phyloP scores from a whole-genome alignment of 2,113 vertebrate species.

The Arenaria interpres region DNA sequence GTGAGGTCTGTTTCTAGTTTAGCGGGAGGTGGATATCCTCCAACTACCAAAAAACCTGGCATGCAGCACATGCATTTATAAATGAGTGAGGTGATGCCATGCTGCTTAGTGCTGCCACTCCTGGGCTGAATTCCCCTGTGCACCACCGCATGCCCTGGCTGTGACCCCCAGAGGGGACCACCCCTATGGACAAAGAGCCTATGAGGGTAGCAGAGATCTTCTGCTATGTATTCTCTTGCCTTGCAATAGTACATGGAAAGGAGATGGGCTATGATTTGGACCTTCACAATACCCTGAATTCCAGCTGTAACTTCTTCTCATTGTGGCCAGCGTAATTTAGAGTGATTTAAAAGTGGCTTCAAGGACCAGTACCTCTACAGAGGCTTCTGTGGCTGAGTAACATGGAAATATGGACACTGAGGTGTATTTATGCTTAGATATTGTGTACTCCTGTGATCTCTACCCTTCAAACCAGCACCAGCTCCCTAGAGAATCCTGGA shows the following conservation, averaged over 20 bases:
- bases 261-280: neutral
- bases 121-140: neutral
- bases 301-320: neutral
- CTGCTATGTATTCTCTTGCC: rapidly evolving
- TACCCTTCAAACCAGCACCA: neutral
- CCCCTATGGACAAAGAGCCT: neutral
- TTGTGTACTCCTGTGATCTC: neutral
- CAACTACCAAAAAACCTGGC: neutral
- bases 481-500: neutral
- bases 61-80: neutral
- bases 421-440: neutral
- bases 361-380: neutral
- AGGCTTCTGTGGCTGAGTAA: neutral
- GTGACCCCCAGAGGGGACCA: neutral
- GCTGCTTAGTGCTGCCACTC: neutral
- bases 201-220: neutral
- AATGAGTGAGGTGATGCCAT: neutral
- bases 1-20: conserved; percentile 25
- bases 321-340: neutral
- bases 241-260: neutral
- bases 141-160: rapidly evolving
- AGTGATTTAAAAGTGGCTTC: neutral
- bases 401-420: neutral
- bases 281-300: neutral
- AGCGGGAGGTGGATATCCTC: neutral